Percentiles rank a stretch among this genome's conserved stretches.
These are phyloP conservation scores for Melanotaenia maccullochi DNA, from an alignment of 2,797 vertebrate genomes.

Conservation along the genomic window DNA sequence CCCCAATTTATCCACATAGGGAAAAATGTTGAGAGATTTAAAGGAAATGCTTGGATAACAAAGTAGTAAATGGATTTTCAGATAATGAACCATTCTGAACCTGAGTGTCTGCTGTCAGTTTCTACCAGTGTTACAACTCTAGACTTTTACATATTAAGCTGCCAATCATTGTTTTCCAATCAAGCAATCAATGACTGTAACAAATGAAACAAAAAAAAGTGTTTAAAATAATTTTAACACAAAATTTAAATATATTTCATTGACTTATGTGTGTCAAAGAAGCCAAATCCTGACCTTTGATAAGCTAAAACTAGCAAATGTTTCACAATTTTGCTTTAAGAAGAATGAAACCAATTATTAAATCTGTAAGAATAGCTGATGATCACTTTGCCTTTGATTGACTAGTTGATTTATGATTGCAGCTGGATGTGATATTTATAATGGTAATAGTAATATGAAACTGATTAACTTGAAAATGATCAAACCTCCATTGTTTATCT, in stretches of 20 bases:
- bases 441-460: slow-evolving; percentile 6
- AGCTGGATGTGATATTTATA: not conserved
- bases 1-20: not conserved
- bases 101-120: slow-evolving; percentile 54
- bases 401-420: not conserved
- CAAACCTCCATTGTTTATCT: not conserved
- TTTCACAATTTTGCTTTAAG: not conserved
- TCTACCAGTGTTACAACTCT: slow-evolving; percentile 24
- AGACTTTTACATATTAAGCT: not conserved
- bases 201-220: not conserved
- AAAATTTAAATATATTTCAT: not conserved
- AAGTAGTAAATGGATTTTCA: not conserved
- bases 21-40: slow-evolving; percentile 5
- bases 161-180: not conserved
- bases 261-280: not conserved
- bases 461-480: slow-evolving; percentile 16
- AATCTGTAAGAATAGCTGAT: not conserved
- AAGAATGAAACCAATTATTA: not conserved
- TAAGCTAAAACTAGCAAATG: not conserved
- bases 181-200: not conserved
- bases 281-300: not conserved
- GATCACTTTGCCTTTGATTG: not conserved
- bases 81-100: slow-evolving; percentile 34
- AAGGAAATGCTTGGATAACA: slow-evolving; percentile 32
- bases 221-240: not conserved